Conservation (phyloP, 2,113 vertebrate species). For the Opisthocomus hoazin region DNA sequence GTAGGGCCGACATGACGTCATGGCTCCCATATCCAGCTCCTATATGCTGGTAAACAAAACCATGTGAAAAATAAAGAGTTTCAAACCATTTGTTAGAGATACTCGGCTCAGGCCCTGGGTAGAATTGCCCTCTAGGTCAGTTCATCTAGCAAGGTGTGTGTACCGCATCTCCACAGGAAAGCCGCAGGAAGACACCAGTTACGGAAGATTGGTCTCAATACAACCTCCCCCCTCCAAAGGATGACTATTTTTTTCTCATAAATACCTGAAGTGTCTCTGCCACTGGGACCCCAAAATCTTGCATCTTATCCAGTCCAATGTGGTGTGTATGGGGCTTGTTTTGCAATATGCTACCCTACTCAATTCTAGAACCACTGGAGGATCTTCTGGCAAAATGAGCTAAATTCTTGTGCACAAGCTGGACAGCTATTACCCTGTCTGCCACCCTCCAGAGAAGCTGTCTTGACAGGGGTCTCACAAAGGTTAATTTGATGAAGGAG, state of each 20-base stretch:
- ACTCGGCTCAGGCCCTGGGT: rapidly evolving
- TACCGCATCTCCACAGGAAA: neutral
- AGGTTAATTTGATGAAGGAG: neutral
- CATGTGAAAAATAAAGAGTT: neutral
- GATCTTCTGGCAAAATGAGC: neutral
- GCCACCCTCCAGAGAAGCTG: neutral
- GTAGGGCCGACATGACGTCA: rapidly evolving
- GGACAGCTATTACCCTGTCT: neutral
- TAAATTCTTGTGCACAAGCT: neutral
- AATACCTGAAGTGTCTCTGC: neutral
- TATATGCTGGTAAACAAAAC: neutral
- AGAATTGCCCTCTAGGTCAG: neutral
- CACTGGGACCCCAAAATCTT: neutral
- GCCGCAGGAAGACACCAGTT: neutral
- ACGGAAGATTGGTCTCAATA: neutral
- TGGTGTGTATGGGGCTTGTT: rapidly evolving
- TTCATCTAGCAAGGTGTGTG: neutral
- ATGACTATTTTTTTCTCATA: neutral
- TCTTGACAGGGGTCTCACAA: neutral
- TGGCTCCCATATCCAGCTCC: neutral
- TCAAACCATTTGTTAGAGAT: neutral
- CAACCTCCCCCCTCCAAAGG: neutral
- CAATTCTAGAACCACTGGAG: neutral
- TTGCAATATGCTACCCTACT: neutral
- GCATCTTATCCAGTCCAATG: neutral